Evolutionary conservation across 2,113 vertebrate species (phyloP).

Genomic region (Gasterosteus aculeatus): DNA sequence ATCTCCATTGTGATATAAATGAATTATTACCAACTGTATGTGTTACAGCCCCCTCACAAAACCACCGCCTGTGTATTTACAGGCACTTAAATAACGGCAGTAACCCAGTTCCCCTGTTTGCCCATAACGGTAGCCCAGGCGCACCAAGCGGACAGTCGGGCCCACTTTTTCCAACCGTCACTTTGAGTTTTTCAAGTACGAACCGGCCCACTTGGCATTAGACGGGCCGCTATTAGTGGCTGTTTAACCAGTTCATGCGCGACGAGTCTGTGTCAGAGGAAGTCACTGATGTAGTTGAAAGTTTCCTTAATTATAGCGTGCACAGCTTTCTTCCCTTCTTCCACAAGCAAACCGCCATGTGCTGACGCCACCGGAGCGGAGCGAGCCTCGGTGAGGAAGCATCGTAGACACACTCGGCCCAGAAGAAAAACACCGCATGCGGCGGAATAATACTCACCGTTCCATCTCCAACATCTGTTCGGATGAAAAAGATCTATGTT

Average conservation of each 20-base stretch:
- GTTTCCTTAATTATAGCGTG: not conserved
- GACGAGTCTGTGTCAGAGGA: not conserved
- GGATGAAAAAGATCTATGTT: conserved; percentile 1
- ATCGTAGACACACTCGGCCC: not conserved
- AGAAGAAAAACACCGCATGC: not conserved
- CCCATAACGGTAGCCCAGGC: not conserved
- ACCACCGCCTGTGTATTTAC: not conserved
- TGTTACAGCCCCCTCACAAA: conserved; percentile 5
- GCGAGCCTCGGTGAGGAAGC: conserved; percentile 1
- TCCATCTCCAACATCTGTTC: conserved; percentile 16
- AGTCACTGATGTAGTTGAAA: conserved; percentile 5
- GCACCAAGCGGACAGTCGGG: not conserved
- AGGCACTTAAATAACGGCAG: conserved; percentile 4
- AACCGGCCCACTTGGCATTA: not conserved
- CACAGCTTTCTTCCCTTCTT: not conserved
- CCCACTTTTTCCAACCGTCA: not conserved
- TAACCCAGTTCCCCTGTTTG: not conserved
- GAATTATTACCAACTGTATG: not conserved
- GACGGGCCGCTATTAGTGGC: conserved; percentile 5
- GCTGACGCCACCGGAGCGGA: conserved; percentile 1
- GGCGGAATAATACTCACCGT: not conserved
- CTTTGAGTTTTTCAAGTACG: not conserved
- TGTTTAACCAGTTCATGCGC: conserved; percentile 15
- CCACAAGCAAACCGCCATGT: conserved; percentile 8
- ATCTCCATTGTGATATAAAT: not conserved